Conservation (phyloP, 2,113 vertebrate species). For the Otolemur garnettii region DNA sequence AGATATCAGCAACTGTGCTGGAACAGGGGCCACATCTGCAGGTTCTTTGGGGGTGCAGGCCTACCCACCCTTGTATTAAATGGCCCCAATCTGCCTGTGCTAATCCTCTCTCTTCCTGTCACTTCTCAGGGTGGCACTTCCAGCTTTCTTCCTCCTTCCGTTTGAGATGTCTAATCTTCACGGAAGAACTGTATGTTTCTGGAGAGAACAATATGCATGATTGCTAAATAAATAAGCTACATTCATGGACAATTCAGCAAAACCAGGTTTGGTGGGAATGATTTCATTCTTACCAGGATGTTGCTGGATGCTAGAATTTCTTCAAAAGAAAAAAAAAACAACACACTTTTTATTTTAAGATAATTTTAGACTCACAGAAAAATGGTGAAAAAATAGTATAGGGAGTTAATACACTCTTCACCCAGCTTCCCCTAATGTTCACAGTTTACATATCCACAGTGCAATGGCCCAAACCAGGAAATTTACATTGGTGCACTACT, state of each 20-base stretch:
- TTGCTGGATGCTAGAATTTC: background rate
- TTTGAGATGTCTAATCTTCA: background rate
- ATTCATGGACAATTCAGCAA: background rate
- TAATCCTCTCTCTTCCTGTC: background rate
- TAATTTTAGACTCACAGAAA: constrained; percentile 19
- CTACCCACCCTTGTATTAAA: accelerated
- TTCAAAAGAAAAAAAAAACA: constrained; percentile 9
- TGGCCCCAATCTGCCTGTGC: background rate
- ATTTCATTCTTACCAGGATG: background rate
- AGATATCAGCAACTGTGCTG: background rate
- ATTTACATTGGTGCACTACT: background rate
- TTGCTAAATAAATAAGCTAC: constrained; percentile 29
- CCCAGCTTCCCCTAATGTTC: background rate
- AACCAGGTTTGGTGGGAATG: background rate
- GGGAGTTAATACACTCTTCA: background rate
- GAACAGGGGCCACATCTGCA: too few species aligned
- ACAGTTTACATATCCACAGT: background rate
- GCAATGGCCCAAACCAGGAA: background rate
- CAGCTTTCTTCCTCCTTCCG: background rate
- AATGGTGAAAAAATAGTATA: background rate
- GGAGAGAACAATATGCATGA: constrained; percentile 36
- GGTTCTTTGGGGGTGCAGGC: background rate
- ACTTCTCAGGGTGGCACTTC: background rate
- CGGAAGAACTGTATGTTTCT: constrained; percentile 10
- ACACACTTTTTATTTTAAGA: background rate